Evolutionary conservation across 2,113 vertebrate genomes (phyloP), one percentile per base, ranked within the genome.

Genomic region (Circaetus cinerascens): DNA sequence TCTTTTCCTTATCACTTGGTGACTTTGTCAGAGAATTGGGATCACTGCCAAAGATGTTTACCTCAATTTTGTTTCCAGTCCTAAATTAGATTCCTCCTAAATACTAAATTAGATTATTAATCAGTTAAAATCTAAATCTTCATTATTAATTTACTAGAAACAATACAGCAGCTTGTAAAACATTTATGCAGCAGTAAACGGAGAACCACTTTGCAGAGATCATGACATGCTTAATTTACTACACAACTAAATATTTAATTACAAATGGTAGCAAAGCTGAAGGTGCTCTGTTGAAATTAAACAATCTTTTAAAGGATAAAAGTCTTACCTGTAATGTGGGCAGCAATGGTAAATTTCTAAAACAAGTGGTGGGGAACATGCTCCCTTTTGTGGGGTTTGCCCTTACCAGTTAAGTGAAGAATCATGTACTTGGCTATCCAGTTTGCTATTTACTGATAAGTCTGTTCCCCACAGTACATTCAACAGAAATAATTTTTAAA

Each of bases 121-220:
- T 98, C 98, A 98, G 97, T 93, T 98, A 95, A 98, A 98, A 97
- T 86, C 96, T 97, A 98, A 98, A 97, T 97, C 97, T 95, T 97
- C 97, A 97, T 98, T 97, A 98, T 98, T 98, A 98, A 98, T 98
- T 98, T 97, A 98, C 89, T 96, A 95, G 63, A 93, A 97, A 98
- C 94, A 97, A 98, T 97, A 96, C 90, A 96, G 96, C 51, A 91
- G 43, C 97, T 95, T 97, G 97, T 98, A 97, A 98, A 98, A 98
- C 97, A 98, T 98, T 98, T 96, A 98, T 98, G 96, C 75, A 87
- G 89, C 86, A 95, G 97, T 98, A 98, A 98, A 94, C 8, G 41
- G 95, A 97, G 86, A 95, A 95, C 88, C 68, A 90, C 82, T 98
- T 98, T 96, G 96, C 95, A 95, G 51, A 82, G 95, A 97, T 94